Percentiles rank a stretch among this genome's conserved stretches.
These are phyloP conservation scores for Gymnocypris eckloni DNA, from an alignment of 2,797 vertebrate species.

Conservation along the genomic window DNA sequence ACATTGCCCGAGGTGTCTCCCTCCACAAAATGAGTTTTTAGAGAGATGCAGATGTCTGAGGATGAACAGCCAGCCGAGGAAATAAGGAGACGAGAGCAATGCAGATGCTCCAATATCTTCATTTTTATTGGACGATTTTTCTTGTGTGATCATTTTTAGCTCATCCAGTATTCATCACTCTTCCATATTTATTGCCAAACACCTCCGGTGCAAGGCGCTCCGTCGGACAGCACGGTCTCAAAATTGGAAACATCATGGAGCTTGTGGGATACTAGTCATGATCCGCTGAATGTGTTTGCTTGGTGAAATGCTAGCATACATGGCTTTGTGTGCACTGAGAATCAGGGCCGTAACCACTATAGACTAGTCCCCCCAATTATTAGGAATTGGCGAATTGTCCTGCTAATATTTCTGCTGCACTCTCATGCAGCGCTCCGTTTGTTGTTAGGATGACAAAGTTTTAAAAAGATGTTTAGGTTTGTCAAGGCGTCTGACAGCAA, in stretches of 20 bases:
- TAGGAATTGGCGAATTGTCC: too few relatives aligned
- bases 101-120: slow-evolving; percentile 51
- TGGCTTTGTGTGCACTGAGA: not conserved
- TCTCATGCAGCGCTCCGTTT: too few relatives aligned
- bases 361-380: too few relatives aligned
- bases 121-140: slow-evolving; percentile 60
- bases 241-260: slow-evolving; percentile 35
- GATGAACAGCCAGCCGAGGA: slow-evolving; percentile 60
- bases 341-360: too few relatives aligned
- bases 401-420: too few relatives aligned
- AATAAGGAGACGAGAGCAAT: slow-evolving; percentile 50
- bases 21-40: slow-evolving; percentile 68
- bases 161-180: slow-evolving; percentile 56
- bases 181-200: slow-evolving; percentile 50
- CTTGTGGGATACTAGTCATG: not conserved
- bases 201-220: slow-evolving; percentile 24
- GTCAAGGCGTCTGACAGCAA: too few relatives aligned
- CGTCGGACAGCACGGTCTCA: slow-evolving; percentile 42
- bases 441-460: too few relatives aligned
- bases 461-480: too few relatives aligned
- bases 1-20: slow-evolving; percentile 67
- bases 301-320: not conserved
- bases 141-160: slow-evolving; percentile 59
- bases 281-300: not conserved
- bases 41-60: slow-evolving; percentile 63